phyloP scores from a whole-genome alignment of 2,888 invertebrate species.

The Actias luna region DNA sequence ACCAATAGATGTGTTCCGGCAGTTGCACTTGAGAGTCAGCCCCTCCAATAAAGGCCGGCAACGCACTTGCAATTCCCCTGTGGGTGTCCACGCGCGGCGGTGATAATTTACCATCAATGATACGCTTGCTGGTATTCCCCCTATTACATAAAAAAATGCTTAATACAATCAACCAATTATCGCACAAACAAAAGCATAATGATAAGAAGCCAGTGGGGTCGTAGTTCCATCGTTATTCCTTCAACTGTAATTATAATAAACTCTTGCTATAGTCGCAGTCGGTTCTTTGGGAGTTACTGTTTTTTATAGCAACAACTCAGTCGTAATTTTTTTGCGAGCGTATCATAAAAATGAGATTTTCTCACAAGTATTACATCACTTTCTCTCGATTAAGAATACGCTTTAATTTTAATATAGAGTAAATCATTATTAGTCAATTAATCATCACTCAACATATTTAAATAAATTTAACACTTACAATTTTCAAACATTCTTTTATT shows the following conservation, averaged over 20 bases:
- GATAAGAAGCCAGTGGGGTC: constrained; percentile 54
- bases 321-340: constrained; percentile 11
- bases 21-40: too few relatives aligned
- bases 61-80: too few relatives aligned
- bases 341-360: constrained; percentile 20
- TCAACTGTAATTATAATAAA: constrained; percentile 53
- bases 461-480: neutral
- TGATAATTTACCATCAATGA: too few relatives aligned
- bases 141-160: too few relatives aligned
- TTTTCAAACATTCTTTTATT: neutral
- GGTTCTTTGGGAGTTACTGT: constrained; percentile 34
- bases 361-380: neutral
- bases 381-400: neutral
- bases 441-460: neutral
- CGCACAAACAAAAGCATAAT: constrained; percentile 43
- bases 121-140: too few relatives aligned
- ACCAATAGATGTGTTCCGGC: too few relatives aligned
- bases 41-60: too few relatives aligned
- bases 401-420: neutral
- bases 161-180: constrained; percentile 29
- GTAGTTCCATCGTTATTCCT: constrained; percentile 60
- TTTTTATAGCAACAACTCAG: constrained; percentile 30
- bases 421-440: neutral
- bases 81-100: too few relatives aligned
- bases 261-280: constrained; percentile 34